These are phyloP conservation scores for Caranx melampygus DNA, from an alignment of 2,113 vertebrate species.

Conservation along the genomic window DNA sequence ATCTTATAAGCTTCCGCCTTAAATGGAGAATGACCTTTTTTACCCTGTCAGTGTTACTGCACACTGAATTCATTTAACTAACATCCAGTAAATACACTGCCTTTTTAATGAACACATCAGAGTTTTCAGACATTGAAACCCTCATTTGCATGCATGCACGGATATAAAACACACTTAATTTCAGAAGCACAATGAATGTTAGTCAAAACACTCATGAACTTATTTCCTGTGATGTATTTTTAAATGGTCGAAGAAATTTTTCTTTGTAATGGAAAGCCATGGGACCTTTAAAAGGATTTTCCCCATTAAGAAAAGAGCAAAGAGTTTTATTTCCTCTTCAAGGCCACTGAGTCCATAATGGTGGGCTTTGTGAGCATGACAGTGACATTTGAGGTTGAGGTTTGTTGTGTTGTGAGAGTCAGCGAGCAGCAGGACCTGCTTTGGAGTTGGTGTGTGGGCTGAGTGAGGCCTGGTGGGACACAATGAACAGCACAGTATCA, in stretches of 20 bases:
- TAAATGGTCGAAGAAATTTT: neutral
- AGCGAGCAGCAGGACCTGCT: constrained; percentile 1
- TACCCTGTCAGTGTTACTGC: neutral
- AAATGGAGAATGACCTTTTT: constrained; percentile 18
- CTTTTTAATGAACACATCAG: neutral
- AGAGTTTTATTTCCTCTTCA: constrained; percentile 23
- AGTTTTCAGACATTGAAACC: neutral
- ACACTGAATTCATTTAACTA: neutral
- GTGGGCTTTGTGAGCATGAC: constrained; percentile 16
- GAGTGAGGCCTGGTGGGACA: constrained; percentile 16
- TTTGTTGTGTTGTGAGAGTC: constrained; percentile 40
- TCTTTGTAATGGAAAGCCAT: constrained; percentile 6
- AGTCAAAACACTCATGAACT: too few species aligned
- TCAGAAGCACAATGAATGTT: neutral
- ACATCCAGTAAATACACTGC: neutral
- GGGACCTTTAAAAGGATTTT: constrained; percentile 15
- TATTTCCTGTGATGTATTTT: too few species aligned
- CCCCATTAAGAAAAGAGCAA: constrained; percentile 16
- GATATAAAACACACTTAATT: neutral
- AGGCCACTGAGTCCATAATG: constrained; percentile 18
- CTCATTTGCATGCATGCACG: neutral
- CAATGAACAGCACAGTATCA: constrained; percentile 11
- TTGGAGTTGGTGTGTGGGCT: constrained; percentile 38
- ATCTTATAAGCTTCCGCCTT: neutral
- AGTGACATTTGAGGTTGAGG: constrained; percentile 36